Conservation (phyloP, 2,797 vertebrate genomes). For the Anabacerthia variegaticeps region DNA sequence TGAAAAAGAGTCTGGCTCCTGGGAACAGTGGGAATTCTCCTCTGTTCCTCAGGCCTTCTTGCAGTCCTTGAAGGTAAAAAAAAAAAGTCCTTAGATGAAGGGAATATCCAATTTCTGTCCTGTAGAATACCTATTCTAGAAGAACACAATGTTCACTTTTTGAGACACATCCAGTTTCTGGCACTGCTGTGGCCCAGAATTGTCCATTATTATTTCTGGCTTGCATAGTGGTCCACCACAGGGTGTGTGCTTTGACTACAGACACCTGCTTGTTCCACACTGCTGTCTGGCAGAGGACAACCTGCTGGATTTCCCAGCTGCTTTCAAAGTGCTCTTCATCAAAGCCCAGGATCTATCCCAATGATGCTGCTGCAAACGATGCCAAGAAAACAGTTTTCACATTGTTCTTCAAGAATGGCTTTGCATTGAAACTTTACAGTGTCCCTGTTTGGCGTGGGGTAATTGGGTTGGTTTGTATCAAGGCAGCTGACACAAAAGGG, state of each 20-base stretch:
- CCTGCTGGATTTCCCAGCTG: not conserved
- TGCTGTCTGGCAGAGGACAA: not conserved
- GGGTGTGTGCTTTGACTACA: not conserved
- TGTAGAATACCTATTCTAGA: not conserved
- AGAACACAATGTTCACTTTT: not conserved
- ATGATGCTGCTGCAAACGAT: not conserved
- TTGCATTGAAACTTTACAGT: too few species aligned
- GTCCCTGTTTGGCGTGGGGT: not conserved
- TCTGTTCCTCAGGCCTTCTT: not conserved
- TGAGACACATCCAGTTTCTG: not conserved
- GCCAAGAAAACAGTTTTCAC: not conserved
- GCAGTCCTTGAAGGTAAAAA: not conserved
- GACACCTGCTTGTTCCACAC: not conserved
- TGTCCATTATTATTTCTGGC: not conserved
- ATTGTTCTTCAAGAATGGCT: not conserved
- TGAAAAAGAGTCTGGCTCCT: not conserved
- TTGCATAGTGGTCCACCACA: not conserved
- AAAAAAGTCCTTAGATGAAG: not conserved
- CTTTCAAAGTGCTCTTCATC: not conserved
- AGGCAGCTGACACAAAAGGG: not conserved
- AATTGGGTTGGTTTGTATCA: not conserved
- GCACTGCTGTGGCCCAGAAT: not conserved
- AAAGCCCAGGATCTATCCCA: not conserved
- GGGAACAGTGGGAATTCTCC: conserved; percentile 16
- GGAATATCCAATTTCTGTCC: not conserved